Conservation (phyloP, 2,888 invertebrate species). For the Phoronis australis region DNA sequence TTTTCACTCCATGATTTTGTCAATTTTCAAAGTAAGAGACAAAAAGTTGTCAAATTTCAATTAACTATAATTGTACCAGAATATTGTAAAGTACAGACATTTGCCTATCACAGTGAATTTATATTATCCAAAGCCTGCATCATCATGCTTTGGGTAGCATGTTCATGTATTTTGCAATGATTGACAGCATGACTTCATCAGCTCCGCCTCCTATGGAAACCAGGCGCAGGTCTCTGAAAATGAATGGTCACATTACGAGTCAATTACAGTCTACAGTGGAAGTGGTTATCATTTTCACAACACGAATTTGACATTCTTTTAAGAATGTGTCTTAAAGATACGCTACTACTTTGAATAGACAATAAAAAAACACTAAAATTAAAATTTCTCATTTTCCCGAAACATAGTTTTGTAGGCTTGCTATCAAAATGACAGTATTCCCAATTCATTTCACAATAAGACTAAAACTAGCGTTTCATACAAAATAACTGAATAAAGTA, state of each 20-base stretch:
- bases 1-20: too few species aligned
- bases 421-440: too few species aligned
- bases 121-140: too few species aligned
- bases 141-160: conserved; percentile 64
- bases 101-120: too few species aligned
- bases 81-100: too few species aligned
- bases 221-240: conserved; percentile 55
- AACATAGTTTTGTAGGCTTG: background rate
- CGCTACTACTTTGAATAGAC: background rate
- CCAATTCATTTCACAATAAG: too few species aligned
- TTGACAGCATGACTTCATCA: conserved; percentile 59
- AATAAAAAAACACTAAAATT: background rate
- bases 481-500: too few species aligned
- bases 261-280: background rate
- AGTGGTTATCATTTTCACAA: background rate
- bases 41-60: too few species aligned
- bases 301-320: background rate
- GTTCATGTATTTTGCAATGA: conserved; percentile 59
- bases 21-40: too few species aligned
- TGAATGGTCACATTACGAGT: too few species aligned
- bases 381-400: background rate
- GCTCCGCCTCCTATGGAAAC: conserved; percentile 59
- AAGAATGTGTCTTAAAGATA: background rate
- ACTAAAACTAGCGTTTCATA: too few species aligned
- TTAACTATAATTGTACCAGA: too few species aligned